Base-by-base conservation (phyloP, 1,140 invertebrate species). In the Leguminivora glycinivorella region DNA sequence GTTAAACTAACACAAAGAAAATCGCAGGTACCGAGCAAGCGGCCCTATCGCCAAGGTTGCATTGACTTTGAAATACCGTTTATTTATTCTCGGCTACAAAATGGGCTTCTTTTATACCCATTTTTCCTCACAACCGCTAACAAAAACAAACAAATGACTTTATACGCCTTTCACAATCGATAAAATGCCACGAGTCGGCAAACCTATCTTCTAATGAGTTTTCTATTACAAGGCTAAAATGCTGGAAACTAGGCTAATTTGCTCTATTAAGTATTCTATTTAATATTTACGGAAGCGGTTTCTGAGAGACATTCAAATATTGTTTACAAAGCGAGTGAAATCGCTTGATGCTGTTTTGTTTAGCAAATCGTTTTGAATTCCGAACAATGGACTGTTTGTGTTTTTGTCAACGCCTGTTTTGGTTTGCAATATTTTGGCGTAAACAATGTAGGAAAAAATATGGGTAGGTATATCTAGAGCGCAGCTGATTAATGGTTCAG, bases 171-270 rank as follows among this genome's bases (percentile, higher is more conserved):
- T 52, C 19, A 22, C 1, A 52, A 52, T 22, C 47, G 47, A 52
- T 52, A 52, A 52, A 52, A 22, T 22, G 2, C 47, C 47, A 52
- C 47, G 14, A 2, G 22, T 52, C 47, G 47, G 47, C 47, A 22
- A 52, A 52, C 47, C 17, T 47, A 38, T 52, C n/a, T 22, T 52
- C 17, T 52, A 52, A 52, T 52, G 47, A 52, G 6, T 52, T 52
- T 52, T 52, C 17, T 7, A 52, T 52, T n/a, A 9, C 47, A 52
- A 52, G 47, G 47, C n/a, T 22, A 22, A 22, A 52, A 52, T 52
- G 6, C 0, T 4, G 5, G 43, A 47, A 52, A 52, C 47, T 52
- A 22, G 47, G 47, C 47, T 22, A 52, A 52, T 52, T 52, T 52
- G 17, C 2, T n/a, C 19, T 22, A 52, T 52, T n/a, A 22, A 10